Base-by-base conservation (phyloP, 1,140 invertebrate genomes). In the Eueides isabella region DNA sequence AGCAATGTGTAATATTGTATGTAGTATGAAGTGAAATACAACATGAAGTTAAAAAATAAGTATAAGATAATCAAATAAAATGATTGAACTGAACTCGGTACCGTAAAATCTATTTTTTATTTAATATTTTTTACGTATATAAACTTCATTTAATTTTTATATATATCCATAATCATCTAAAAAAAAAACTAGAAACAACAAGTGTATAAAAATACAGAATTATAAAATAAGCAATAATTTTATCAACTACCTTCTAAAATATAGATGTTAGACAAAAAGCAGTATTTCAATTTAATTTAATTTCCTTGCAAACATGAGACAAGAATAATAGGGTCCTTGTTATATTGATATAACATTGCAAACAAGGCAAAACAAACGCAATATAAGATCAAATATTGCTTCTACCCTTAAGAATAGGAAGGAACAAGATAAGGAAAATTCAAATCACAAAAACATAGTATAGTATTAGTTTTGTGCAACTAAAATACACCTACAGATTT, bases 291-390 rank as follows among this genome's bases (percentile, higher is more conserved):
- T 71, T 26, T 55, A 12, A 55, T 55, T 48, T 48, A 2, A 48
- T 48, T 48, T 48, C 41, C 7, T 48, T 23, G 41, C 19, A 44
- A 48, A 48, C 19, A 48, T 19, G 19, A 23, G n/a, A 48, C 41
- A 48, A 48, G n/a, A 48, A 9, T 48, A 48, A 48, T 48, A 48
- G n/a, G 23, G 48, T 55, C 48, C 48, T 55, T 55, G 48, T 55
- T 55, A 55, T 55, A 55, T 55, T 55, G 48, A 55, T 11, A 11
- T 26, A 11, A 55, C 48, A 55, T 55, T 23, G 19, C 48, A 55
- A 55, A 55, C 9, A 48, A 48, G 48, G 19, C 9, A 55, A 26
- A 55, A 55, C 48, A 55, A 55, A 55, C 48, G n/a, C 48, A 55
- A 26, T 26, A 55, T 55, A 55, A 26, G 3, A 26, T 23, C 48